A percentile compares a stretch with the other conserved stretches of the same genome.
Evolutionary conservation across 2,888 invertebrate species (phyloP).

Genomic region (Latheticus oryzae): DNA sequence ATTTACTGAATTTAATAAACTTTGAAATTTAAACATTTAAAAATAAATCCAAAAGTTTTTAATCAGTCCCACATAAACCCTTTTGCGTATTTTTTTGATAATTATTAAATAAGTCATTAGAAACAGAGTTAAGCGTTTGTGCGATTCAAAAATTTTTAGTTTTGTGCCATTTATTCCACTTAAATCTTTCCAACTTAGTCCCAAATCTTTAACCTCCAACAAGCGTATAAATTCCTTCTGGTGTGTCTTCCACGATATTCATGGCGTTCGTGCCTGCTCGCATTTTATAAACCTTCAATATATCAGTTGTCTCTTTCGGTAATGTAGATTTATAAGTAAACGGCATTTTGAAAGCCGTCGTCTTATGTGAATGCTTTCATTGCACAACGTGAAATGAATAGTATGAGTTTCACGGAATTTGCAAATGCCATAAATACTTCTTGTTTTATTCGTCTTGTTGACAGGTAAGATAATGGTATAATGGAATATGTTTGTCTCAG

Average conservation of each 20-base stretch:
- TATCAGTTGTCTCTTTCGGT: slow-evolving; percentile 29
- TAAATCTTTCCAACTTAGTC: too few relatives aligned
- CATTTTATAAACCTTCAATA: slow-evolving; percentile 27
- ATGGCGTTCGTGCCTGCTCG: slow-evolving; percentile 21
- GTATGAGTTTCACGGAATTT: slow-evolving; percentile 14
- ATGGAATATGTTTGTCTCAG: slow-evolving; percentile 29
- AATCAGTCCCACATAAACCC: too few relatives aligned
- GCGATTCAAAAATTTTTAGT: too few relatives aligned
- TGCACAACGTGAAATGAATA: slow-evolving; percentile 36
- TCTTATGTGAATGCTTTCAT: slow-evolving; percentile 24
- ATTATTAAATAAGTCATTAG: too few relatives aligned
- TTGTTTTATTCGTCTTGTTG: slow-evolving; percentile 29
- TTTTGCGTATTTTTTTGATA: too few relatives aligned
- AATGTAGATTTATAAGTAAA: slow-evolving; percentile 37
- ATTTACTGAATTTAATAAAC: too few relatives aligned
- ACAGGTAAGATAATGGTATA: slow-evolving; percentile 36
- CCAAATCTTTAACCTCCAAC: slow-evolving; percentile 20
- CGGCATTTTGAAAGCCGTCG: slow-evolving; percentile 21
- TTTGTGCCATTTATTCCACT: too few relatives aligned
- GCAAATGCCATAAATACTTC: slow-evolving; percentile 27
- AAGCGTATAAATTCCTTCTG: slow-evolving; percentile 20
- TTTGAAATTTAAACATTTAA: too few relatives aligned
- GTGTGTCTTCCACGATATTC: slow-evolving; percentile 23
- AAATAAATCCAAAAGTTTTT: too few relatives aligned
- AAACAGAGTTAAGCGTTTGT: too few relatives aligned